Evolutionary conservation across 92 coral and sea anemone species (phyloP), one percentile per base, ranked within the genome.

Genomic region (Metridium senile): DNA sequence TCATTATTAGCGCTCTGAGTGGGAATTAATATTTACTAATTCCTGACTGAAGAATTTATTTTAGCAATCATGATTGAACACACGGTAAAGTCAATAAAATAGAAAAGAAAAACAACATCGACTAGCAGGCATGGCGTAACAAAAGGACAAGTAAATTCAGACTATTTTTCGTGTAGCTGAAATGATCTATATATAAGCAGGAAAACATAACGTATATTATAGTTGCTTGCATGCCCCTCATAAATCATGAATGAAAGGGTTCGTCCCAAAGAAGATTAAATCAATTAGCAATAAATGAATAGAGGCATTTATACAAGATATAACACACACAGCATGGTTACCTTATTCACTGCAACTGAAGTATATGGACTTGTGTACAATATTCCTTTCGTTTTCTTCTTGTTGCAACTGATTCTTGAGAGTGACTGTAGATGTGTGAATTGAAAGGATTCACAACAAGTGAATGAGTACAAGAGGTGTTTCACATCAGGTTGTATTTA

Each of bases 201-300:
- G n/a, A n/a, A n/a, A n/a, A n/a, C n/a, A n/a, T n/a, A n/a, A n/a
- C n/a, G n/a, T n/a, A 39, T 6, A 39, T 4, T 13, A 39, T 6
- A 13, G 6, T 39, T 39, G 6, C 8, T 39, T 39, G 49, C 49
- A 6, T 39, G 49, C 6, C 8, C 8, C 69, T 63, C 45, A 63
- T 63, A 63, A 63, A 63, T 63, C 69, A 63, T 63, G 69, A 31
- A 63, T 63, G 43, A 63, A 63, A 63, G 16, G 43, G 35, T 59
- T 26, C 66, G 1, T 21, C n/a, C 23, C 4, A 8, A 20, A 11
- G 43, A 2, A 63, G 69, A 63, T 63, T 23, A 63, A 63, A 63
- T 63, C 11, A 63, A 63, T 63, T 2, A 63, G 69, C 28, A 11
- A 63, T 63, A 63, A 31, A 63, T 35, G 28, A 63, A 63, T 63